phyloP scores from a whole-genome alignment of 2,797 vertebrate genomes.

The Acanthurus tractus region DNA sequence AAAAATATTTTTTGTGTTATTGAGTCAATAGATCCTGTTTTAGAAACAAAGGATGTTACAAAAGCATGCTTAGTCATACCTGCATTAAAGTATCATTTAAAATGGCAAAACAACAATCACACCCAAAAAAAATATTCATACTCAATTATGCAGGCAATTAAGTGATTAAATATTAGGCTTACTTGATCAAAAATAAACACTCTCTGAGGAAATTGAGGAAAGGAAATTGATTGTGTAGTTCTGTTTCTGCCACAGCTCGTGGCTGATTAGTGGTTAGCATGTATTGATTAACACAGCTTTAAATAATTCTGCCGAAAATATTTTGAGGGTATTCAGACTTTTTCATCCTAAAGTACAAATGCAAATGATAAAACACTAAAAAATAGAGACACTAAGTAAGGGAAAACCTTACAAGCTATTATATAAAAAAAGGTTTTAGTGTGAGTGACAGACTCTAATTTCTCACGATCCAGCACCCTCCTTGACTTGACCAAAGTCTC shows the following conservation, averaged over 20 bases:
- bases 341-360: neutral
- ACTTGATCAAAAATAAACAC: no score
- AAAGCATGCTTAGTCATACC: neutral
- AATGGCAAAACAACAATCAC: no score
- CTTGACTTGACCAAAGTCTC: conserved; percentile 38
- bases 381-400: neutral
- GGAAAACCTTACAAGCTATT: neutral
- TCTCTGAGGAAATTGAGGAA: no score
- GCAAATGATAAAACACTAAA: neutral
- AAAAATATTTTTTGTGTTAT: neutral
- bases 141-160: no score
- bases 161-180: no score
- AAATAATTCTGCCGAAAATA: neutral
- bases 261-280: neutral
- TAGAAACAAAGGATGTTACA: neutral
- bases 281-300: neutral
- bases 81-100: neutral
- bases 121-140: no score
- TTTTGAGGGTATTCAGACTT: neutral
- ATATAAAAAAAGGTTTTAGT: no score
- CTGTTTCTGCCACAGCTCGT: no score
- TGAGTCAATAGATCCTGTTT: neutral
- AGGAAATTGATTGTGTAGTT: no score
- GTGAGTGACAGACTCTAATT: no score
- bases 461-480: conserved; percentile 15